These are phyloP conservation scores for Zaprionus nigranus DNA, from an alignment of 1,140 invertebrate genomes.

Conservation along the genomic window DNA sequence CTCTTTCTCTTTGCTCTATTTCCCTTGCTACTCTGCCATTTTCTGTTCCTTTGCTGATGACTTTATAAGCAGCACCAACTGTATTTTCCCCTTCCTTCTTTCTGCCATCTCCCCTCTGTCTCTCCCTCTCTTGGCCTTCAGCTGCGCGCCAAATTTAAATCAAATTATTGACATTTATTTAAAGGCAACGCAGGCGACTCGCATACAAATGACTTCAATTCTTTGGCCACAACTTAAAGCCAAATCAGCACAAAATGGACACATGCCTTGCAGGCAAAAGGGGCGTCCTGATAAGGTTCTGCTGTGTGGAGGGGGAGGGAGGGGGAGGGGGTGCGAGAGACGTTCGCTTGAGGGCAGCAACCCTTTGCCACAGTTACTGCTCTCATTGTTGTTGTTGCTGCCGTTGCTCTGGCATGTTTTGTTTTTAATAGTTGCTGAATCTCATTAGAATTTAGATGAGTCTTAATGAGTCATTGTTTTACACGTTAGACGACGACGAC, in stretches of 20 bases:
- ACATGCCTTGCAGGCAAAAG: conserved; percentile 38
- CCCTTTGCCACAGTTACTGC: conserved; percentile 72
- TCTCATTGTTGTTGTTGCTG: conserved; percentile 21
- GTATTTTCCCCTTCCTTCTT: not conserved
- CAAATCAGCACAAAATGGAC: conserved; percentile 75
- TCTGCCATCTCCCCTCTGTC: not conserved
- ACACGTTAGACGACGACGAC: conserved; percentile 74
- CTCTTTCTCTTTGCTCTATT: not conserved
- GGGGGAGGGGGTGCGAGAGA: conserved; percentile 20
- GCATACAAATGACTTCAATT: conserved; percentile 78
- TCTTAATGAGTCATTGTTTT: conserved; percentile 85
- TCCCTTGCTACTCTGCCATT: not conserved
- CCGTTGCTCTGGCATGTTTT: conserved; percentile 65
- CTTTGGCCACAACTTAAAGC: conserved; percentile 53
- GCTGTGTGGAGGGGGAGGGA: conserved; percentile 6
- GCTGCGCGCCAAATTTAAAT: conserved; percentile 77
- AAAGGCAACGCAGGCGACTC: conserved; percentile 66
- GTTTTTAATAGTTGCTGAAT: conserved; percentile 84
- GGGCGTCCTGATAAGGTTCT: conserved; percentile 52
- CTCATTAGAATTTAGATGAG: conserved; percentile 85
- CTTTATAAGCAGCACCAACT: conserved; percentile 56
- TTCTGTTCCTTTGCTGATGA: conserved; percentile 40
- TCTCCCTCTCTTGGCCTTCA: not conserved
- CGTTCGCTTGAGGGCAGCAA: conserved; percentile 66
- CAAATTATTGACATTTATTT: conserved; percentile 83